Base-by-base conservation (phyloP, 1,140 invertebrate genomes). In the Daktulosphaira vitifoliae region DNA sequence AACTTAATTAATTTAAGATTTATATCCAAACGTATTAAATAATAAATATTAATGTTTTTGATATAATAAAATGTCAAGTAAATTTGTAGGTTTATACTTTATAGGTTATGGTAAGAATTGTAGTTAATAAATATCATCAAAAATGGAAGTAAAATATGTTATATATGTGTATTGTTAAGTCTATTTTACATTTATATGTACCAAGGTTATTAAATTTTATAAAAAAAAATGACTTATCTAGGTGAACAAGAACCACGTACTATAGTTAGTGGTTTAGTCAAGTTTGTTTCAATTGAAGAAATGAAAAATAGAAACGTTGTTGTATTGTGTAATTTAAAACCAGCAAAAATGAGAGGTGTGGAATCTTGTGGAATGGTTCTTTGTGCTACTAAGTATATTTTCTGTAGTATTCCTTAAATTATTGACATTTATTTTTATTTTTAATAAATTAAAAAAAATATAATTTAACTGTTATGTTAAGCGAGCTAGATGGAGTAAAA, bases 241-340 rank as follows among this genome's bases (percentile, higher is more conserved):
- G 84, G 82, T 11, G 84, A 86, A 72, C 76, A 72, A 6, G 75
- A 77, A 48, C 73, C 77, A 5, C 72, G 85, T 48, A 87, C 84
- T 25, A 86, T 96, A 67, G 86, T 95, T 2, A 92, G 89, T 72
- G 95, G 95, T 1, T 78, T 98, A 65, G 94, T 94, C 0, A 88
- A 92, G 72, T 90, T 84, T 77, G 84, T 97, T 39, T 84, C 92
- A 48, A 77, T 90, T 51, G 88, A 95, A 70, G 82, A 96, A 78
- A 87, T 98, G 84, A 77, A 88, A 71, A 81, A 91, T 71, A 81
- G 88, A 69, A 77, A 89, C 77, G 92, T 93, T 1, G 85, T 96
- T 3, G 86, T 96, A 13, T 76, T 98, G 37, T 94, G 92, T 73
- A 98, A 97, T 77, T 78, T 97, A 23, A 97, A 96, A 78, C 84